These are phyloP conservation scores for Elephantulus edwardii DNA, from an alignment of 2,113 vertebrate genomes.

Conservation along the genomic window DNA sequence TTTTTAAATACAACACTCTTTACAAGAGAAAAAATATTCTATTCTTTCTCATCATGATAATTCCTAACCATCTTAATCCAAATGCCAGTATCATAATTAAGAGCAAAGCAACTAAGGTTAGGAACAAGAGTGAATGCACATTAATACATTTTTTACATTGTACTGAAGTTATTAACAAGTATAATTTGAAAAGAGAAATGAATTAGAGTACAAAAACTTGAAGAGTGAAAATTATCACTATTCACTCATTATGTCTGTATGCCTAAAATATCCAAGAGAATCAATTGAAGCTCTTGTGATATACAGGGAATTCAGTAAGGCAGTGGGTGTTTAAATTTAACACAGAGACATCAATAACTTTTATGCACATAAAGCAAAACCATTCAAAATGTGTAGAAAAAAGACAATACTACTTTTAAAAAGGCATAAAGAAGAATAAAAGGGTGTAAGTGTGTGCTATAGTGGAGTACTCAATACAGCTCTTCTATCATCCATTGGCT, in stretches of 20 bases:
- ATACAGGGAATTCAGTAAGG: background rate
- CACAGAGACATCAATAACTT: background rate
- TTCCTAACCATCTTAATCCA: constrained; percentile 34
- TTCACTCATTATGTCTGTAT: background rate
- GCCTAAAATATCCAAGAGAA: background rate
- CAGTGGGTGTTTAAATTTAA: background rate
- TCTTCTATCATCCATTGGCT: too few relatives aligned
- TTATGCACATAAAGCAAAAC: background rate
- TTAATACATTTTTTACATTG: background rate
- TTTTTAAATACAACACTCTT: background rate
- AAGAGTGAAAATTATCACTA: background rate
- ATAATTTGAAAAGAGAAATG: background rate
- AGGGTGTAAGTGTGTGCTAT: too few relatives aligned
- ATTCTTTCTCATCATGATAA: background rate
- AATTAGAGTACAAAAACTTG: background rate
- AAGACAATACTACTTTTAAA: background rate
- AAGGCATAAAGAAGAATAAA: background rate
- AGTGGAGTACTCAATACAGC: too few relatives aligned
- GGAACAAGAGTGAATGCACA: background rate
- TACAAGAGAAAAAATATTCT: background rate
- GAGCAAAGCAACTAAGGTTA: background rate
- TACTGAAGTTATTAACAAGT: background rate
- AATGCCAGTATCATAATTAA: background rate
- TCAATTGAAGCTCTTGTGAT: background rate
- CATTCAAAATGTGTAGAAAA: background rate